Evolutionary conservation across 2,888 invertebrate genomes (phyloP).

Genomic region (Eugnorisma glareosa): DNA sequence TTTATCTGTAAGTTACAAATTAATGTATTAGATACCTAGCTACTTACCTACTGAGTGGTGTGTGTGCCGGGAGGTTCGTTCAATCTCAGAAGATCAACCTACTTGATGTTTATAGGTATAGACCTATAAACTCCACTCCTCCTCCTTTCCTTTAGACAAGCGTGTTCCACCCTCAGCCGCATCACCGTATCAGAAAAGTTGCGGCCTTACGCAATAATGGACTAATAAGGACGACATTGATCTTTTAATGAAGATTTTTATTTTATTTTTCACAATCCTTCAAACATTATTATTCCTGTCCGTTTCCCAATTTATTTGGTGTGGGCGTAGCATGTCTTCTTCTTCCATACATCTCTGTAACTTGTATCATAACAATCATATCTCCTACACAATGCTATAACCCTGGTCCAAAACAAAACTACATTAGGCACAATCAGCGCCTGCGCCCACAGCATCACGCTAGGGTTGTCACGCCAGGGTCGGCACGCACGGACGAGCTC

Average conservation of each 20-base stretch:
- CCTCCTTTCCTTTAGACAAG: too few species aligned
- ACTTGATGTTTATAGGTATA: too few species aligned
- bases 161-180: too few species aligned
- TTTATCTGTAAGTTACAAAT: neutral
- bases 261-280: neutral
- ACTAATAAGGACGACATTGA: too few species aligned
- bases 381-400: neutral
- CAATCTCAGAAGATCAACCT: too few species aligned
- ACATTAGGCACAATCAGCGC: slow-evolving; percentile 48
- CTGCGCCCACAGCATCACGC: slow-evolving; percentile 27
- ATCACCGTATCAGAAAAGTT: too few species aligned
- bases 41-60: too few species aligned
- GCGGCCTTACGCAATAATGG: too few species aligned
- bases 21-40: neutral
- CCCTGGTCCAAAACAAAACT: slow-evolving; percentile 45
- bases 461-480: slow-evolving; percentile 39
- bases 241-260: too few species aligned
- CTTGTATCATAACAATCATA: neutral
- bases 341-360: neutral
- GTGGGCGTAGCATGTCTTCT: neutral
- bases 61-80: too few species aligned
- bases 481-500: slow-evolving; percentile 78
- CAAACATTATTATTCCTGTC: neutral
- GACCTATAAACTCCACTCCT: too few species aligned
- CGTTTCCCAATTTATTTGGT: neutral